Evolutionary conservation across 1,140 invertebrate genomes (phyloP).

Genomic region (Meloidogyne hapla): DNA sequence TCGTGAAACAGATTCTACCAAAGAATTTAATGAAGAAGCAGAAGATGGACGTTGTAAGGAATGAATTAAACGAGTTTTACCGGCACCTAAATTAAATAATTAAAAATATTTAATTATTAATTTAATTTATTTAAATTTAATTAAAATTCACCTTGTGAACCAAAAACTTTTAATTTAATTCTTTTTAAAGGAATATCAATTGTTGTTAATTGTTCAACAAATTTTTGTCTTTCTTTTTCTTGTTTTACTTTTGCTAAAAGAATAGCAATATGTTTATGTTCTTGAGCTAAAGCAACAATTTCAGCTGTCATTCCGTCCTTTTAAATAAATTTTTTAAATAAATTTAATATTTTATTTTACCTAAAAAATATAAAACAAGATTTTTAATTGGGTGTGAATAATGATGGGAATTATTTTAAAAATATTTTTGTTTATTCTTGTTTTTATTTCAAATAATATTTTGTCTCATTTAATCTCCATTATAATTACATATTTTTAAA

Average conservation of each 20-base stretch:
- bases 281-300: slow-evolving; percentile 78
- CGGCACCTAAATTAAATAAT: slow-evolving; percentile 70
- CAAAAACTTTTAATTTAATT: slow-evolving; percentile 77
- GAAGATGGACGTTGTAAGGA: slow-evolving; percentile 69
- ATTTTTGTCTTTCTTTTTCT: slow-evolving; percentile 69
- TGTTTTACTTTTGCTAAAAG: slow-evolving; percentile 74
- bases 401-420: too few species aligned
- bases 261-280: slow-evolving; percentile 75
- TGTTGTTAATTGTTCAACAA: slow-evolving; percentile 74
- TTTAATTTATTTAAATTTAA: not conserved
- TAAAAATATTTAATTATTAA: too few species aligned
- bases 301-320: slow-evolving; percentile 77
- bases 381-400: not conserved
- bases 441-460: too few species aligned
- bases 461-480: not conserved
- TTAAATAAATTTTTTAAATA: slow-evolving; percentile 20
- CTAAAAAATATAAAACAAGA: not conserved
- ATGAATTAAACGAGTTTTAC: slow-evolving; percentile 76
- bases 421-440: too few species aligned
- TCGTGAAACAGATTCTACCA: slow-evolving; percentile 57
- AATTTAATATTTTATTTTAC: not conserved
- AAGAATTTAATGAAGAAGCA: slow-evolving; percentile 40
- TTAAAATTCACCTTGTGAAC: slow-evolving; percentile 55
- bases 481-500: not conserved
- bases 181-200: slow-evolving; percentile 71